phyloP scores from a whole-genome alignment of 2,797 vertebrate species.

The Acanthopagrus latus region DNA sequence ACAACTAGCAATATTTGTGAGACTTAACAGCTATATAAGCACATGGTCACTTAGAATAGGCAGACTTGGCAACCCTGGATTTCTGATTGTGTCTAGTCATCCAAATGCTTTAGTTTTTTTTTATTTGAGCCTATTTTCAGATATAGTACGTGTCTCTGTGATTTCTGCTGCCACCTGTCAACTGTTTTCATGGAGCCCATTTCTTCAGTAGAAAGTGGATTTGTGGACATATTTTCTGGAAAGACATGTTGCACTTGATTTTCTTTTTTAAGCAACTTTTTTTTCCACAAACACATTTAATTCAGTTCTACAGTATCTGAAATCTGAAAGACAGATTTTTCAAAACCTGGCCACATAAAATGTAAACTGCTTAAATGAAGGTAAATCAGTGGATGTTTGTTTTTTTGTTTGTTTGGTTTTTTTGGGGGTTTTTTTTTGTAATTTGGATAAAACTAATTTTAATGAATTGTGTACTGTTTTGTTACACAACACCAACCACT shows the following conservation, averaged over 20 bases:
- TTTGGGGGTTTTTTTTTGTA: neutral
- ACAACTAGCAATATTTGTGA: no score
- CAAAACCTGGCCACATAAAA: neutral
- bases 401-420: no score
- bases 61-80: no score
- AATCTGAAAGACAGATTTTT: neutral
- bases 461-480: neutral
- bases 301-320: no score
- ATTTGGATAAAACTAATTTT: neutral
- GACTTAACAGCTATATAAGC: no score
- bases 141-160: neutral
- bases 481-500: neutral
- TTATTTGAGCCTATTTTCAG: neutral
- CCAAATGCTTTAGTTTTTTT: neutral
- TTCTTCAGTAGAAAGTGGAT: neutral
- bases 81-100: neutral
- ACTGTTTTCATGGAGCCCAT: neutral
- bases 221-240: neutral
- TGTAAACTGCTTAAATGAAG: neutral
- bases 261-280: neutral
- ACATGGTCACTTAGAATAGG: no score
- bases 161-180: constrained; percentile 1
- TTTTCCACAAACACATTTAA: neutral
- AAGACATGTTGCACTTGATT: neutral
- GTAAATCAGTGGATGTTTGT: neutral